A percentile compares a stretch with the other conserved stretches of the same genome.
Conservation (phyloP, 2,797 vertebrate genomes). For the Enteromius radiatus region DNA sequence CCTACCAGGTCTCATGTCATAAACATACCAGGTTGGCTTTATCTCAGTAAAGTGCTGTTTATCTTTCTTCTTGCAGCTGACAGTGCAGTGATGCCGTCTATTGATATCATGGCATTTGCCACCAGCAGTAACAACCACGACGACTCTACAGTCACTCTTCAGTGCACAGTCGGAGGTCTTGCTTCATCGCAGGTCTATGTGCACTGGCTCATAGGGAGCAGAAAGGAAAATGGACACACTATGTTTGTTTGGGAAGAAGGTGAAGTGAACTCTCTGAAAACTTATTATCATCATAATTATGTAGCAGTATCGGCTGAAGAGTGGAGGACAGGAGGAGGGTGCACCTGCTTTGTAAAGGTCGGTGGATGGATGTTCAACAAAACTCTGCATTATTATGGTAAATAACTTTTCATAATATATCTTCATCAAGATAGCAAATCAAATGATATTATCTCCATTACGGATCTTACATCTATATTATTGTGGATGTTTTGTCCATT, state of each 20-base stretch:
- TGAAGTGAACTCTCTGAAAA: neutral
- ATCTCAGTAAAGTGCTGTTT: neutral
- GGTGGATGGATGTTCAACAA: neutral
- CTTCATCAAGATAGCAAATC: neutral
- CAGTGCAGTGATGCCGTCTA: neutral
- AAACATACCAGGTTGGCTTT: no score
- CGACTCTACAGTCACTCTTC: slow-evolving; percentile 24
- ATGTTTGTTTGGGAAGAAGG: slow-evolving; percentile 10
- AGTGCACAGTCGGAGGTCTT: slow-evolving; percentile 16
- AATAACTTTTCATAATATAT: neutral
- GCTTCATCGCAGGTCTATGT: slow-evolving; percentile 18
- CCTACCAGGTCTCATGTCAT: no score
- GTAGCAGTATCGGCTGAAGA: slow-evolving; percentile 1
- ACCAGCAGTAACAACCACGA: slow-evolving; percentile 1
- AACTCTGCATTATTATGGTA: slow-evolving; percentile 38
- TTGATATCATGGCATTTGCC: slow-evolving; percentile 36
- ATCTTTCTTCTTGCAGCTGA: slow-evolving; percentile 2
- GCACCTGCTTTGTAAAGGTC: slow-evolving; percentile 37
- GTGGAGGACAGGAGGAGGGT: neutral
- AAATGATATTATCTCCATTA: neutral
- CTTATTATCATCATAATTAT: slow-evolving; percentile 18
- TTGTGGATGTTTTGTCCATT: neutral
- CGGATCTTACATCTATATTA: neutral
- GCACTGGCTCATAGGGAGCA: slow-evolving; percentile 38
- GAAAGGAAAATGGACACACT: slow-evolving; percentile 12